Evolutionary conservation across 1,140 invertebrate genomes (phyloP), one percentile per base, ranked within the genome.

Genomic region (Solenopsis invicta): DNA sequence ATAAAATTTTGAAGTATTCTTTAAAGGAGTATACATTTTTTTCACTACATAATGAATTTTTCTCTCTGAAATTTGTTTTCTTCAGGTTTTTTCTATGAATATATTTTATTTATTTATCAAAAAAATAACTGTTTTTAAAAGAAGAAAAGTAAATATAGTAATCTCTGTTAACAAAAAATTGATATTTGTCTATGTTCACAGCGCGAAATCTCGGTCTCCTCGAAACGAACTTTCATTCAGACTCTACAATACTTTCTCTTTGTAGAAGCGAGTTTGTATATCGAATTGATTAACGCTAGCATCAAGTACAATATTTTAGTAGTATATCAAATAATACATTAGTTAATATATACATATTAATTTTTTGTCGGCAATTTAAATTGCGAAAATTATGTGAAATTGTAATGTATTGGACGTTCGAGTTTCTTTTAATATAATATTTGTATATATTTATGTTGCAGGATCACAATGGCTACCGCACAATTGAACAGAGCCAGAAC

Each of bases 401-500:
- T 34, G 16, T 54, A 74, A 54, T 8, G 41, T 61, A 10, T 59
- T 61, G 64, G 18, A 12, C 16, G 0, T 48, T 78, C n/a, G 5
- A 78, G 34, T 59, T 21, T 41, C 10, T 18, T 54, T 59, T 10
- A 48, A 71, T 54, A 21, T 37, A 50, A 34, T 37, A 16, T 52
- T 37, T 29, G 52, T 87, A 61, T 16, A 34, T 37, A 16, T 52
- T 37, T 29, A 52, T 87, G 66, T 16, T 90, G 66, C 18, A 77
- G 89, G 77, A 80, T 88, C 62, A 37, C 45, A 92, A 95, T 95
- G 94, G 94, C 94, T 87, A 93, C 93, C 74, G 93, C 93, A 88
- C 94, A 94, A 87, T 76, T 95, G 56, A 94, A 93, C 69, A 93
- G 94, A 80, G 91, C 94, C 75, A 93, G 96, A 91, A 95, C 95